Base-by-base conservation (phyloP, 2,797 vertebrate species). In the Myiotriccus ornatus region DNA sequence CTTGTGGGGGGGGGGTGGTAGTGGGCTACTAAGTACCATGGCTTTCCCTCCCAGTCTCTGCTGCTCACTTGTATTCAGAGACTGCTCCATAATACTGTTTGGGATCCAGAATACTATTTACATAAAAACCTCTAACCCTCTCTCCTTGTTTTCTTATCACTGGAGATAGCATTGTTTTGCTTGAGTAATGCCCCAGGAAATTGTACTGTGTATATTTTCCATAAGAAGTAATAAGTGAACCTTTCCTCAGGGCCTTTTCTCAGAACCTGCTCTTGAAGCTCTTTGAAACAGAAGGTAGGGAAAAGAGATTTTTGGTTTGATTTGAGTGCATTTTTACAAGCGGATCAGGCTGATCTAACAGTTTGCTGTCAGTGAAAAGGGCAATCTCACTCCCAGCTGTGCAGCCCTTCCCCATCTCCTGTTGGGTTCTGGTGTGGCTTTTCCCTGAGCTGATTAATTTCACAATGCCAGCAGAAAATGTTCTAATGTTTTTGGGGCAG, bases 181-280 rank as follows among this genome's bases (percentile, higher is more conserved):
- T 75, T 91, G 91, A 90, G 62, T 95, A 94, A 93, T 88, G 80
- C 83, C 63, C 16, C 77, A 94, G 94, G 94, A 94, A 94, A 84
- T 91, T 65, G 65, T 78, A 90, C 46, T 81, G 5, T 57, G 35
- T 96, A 9, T 91, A 30, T 91, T 94, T 96, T 93, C 46, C n/a
- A 6, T 93, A 78, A 63, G 73, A 57, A 94, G n/a, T 57, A 91
- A 32, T 65, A 88, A 43, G 18, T 28, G 14, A 87, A 52, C 62
- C 9, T 93, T 62, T 91, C 49, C 50, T 49, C 30, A 81, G 57
- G 69, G 83, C 76, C 32, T 84, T 70, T 82, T 10, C 43, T 21
- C 43, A 59, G 41, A 90, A 83, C 67, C 27, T 83, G 44, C 52
- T 70, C 6, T 39, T 78, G 60, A 60, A 80, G 63, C 34, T 43